Percentiles rank a stretch among this genome's conserved stretches.
Conservation (phyloP, 2,888 invertebrate genomes). For the Atethmia centrago region DNA sequence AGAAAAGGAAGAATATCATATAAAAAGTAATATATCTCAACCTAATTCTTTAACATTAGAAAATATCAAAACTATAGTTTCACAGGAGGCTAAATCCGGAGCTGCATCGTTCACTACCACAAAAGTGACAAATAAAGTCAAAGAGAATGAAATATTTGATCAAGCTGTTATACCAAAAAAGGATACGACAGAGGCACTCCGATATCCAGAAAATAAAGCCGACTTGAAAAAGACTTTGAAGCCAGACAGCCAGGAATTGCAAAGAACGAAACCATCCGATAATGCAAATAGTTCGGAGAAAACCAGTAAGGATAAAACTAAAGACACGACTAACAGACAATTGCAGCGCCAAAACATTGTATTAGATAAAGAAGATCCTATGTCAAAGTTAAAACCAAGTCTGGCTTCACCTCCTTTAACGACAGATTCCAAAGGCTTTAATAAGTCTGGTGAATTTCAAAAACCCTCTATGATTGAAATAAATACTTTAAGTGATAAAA, state of each 20-base stretch:
- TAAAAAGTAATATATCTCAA: conserved; percentile 14
- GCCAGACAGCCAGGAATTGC: conserved; percentile 15
- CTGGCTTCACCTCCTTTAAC: conserved; percentile 20
- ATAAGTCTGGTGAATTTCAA: conserved; percentile 44
- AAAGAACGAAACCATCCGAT: conserved; percentile 12
- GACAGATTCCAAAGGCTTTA: conserved; percentile 27
- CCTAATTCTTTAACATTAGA: conserved; percentile 8
- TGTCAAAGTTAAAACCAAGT: conserved; percentile 46
- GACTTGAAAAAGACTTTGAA: conserved; percentile 45
- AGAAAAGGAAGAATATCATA: conserved; percentile 10
- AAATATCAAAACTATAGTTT: conserved; percentile 16
- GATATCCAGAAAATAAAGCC: conserved; percentile 17
- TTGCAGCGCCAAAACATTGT: conserved; percentile 76
- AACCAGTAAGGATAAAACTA: conserved; percentile 50
- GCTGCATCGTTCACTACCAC: not conserved
- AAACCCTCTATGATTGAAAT: conserved; percentile 50
- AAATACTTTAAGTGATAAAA: conserved; percentile 57
- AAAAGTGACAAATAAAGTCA: conserved; percentile 23
- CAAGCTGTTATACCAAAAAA: conserved; percentile 1
- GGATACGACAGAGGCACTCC: conserved; percentile 1
- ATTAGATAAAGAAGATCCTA: conserved; percentile 60
- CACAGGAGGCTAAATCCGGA: conserved; percentile 8
- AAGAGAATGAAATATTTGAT: conserved; percentile 14
- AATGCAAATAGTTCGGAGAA: conserved; percentile 26
- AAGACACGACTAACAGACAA: conserved; percentile 66